Base-by-base conservation (phyloP, 2,797 vertebrate genomes). In the Enteromius trimaculatus region DNA sequence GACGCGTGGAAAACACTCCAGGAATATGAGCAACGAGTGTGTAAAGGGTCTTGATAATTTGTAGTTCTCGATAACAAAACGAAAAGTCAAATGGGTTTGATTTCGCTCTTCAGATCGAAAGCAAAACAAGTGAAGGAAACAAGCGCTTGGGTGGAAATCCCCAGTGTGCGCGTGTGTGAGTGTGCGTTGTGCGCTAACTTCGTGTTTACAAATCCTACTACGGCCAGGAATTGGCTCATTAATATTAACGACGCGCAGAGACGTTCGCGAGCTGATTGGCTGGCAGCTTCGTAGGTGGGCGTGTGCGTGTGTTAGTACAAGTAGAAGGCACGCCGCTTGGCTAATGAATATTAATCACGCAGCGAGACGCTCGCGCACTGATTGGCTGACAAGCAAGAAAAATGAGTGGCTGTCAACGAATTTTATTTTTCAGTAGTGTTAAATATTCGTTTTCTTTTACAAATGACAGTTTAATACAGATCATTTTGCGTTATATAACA, bases 51-150 rank as follows among this genome's bases (percentile, higher is more conserved):
- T 70, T 42, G 77, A 79, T 76, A 82, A 72, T 87, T 49, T 83
- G 76, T 69, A 44, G 69, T 42, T 19, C 89, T 89, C 90, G 90
- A 94, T 93, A 95, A 89, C 90, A 95, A 95, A 95, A 95, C 92
- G 93, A 95, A 96, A 96, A 94, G 93, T 94, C 91, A 92, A 92
- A 90, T 89, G 82, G 92, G 93, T 91, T 90, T 92, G 90, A 95
- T 94, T 94, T 92, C 90, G 89, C 44, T 87, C 89, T 88, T 92
- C 95, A 97, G 97, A 98, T 92, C 97, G 97, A 99, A 99, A 99
- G 97, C 97, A 98, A 98, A 99, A 99, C 96, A 97, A 96, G 94
- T 90, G 89, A 90, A 94, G 94, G 94, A 94, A 95, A 92, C 92
- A 91, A 83, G 86, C 90, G 90, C 90, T 89, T 90, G 90, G 81